Conservation (phyloP, 2,797 vertebrate species). For the Adrianichthys oophorus region DNA sequence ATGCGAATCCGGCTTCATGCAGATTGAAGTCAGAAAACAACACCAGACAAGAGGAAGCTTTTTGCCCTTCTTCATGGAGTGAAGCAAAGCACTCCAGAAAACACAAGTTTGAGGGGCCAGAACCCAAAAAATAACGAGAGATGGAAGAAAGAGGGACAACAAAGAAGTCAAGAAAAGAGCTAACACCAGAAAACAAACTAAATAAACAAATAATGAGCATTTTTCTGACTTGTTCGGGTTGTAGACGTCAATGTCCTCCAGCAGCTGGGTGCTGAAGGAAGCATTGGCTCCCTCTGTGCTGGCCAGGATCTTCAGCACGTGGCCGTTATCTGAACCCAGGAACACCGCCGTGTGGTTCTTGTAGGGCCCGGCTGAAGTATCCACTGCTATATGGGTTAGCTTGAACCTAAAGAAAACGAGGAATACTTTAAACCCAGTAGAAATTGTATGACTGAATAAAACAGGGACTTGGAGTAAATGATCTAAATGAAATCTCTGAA, state of each 20-base stretch:
- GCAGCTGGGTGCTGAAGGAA: conserved; percentile 76
- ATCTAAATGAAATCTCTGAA: conserved; percentile 8
- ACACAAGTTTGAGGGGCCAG: conserved; percentile 16
- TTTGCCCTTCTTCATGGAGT: conserved; percentile 47
- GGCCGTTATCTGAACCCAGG: conserved; percentile 88
- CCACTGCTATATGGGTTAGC: conserved; percentile 89
- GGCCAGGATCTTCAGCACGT: conserved; percentile 85
- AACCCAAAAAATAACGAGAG: conserved; percentile 50
- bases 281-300: conserved; percentile 74
- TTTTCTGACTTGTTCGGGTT: conserved; percentile 82
- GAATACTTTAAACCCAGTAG: background rate
- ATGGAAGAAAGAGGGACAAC: conserved; percentile 32
- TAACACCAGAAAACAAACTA: background rate
- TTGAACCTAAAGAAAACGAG: conserved; percentile 71
- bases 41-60: conserved; percentile 4
- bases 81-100: conserved; percentile 40
- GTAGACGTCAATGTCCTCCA: conserved; percentile 89
- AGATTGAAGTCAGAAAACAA: conserved; percentile 42
- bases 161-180: background rate
- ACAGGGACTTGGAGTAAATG: background rate
- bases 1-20: conserved; percentile 22
- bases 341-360: conserved; percentile 88
- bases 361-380: conserved; percentile 81
- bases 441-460: background rate
- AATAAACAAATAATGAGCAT: background rate